Conservation (phyloP, 2,888 invertebrate genomes). For the Tetragnatha montana region DNA sequence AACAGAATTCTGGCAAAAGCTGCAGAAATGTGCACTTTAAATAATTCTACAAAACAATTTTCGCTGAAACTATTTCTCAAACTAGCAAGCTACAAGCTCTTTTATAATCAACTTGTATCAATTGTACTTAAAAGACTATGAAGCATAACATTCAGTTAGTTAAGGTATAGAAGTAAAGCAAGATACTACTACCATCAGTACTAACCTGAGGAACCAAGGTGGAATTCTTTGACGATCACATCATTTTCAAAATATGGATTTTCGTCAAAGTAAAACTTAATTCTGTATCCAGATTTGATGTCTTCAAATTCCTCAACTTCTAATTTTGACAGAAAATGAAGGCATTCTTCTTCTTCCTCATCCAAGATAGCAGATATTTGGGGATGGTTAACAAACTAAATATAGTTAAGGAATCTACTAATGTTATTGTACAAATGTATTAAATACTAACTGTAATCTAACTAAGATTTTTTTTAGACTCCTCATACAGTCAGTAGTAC, state of each 20-base stretch:
- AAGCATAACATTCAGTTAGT: neutral
- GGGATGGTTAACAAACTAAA: slow-evolving; percentile 88
- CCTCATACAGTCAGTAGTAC: no score
- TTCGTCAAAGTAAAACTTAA: slow-evolving; percentile 85
- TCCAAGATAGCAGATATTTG: slow-evolving; percentile 87
- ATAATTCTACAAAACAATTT: no score
- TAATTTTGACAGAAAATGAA: slow-evolving; percentile 83
- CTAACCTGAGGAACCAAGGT: slow-evolving; percentile 80
- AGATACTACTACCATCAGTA: neutral
- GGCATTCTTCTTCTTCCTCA: slow-evolving; percentile 88
- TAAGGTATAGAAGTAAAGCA: no score
- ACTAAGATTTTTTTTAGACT: no score
- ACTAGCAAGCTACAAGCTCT: no score
- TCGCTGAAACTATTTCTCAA: no score
- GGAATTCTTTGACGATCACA: slow-evolving; percentile 87
- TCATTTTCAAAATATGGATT: slow-evolving; percentile 90
- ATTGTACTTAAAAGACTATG: no score
- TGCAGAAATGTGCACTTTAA: no score
- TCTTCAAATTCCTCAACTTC: slow-evolving; percentile 92
- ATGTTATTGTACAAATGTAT: no score
- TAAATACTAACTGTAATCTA: neutral
- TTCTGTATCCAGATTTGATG: slow-evolving; percentile 87
- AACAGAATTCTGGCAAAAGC: no score
- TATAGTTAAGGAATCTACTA: slow-evolving; percentile 30
- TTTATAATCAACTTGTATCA: neutral